Evolutionary conservation across 1,140 invertebrate genomes (phyloP).

Genomic region (Brachionus paranguensis): DNA sequence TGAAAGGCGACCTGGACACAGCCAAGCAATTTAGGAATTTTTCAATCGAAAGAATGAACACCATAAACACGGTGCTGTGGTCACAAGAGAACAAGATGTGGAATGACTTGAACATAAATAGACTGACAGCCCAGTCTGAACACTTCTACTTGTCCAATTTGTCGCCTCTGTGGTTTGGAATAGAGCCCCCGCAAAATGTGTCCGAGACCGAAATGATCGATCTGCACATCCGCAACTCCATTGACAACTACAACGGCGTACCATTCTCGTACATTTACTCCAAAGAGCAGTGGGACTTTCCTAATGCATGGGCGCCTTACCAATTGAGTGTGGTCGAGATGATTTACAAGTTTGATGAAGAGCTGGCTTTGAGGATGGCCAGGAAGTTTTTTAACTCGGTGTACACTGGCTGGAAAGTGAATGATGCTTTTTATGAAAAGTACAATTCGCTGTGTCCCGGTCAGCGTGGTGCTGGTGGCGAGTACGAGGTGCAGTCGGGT

Average conservation of each 20-base stretch:
- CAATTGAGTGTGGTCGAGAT: constrained; percentile 68
- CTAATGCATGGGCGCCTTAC: constrained; percentile 84
- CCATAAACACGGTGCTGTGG: constrained; percentile 72
- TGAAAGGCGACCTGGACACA: constrained; percentile 61
- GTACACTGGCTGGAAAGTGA: constrained; percentile 69
- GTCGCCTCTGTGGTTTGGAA: constrained; percentile 70
- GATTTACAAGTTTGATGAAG: constrained; percentile 63
- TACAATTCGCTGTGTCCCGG: constrained; percentile 67
- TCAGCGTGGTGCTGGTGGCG: constrained; percentile 73
- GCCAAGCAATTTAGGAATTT: constrained; percentile 62
- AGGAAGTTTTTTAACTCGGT: constrained; percentile 75
- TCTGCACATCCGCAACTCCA: not conserved
- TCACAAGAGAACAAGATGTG: constrained; percentile 75
- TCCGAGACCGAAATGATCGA: not conserved
- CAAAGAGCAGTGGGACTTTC: constrained; percentile 88
- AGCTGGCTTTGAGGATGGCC: constrained; percentile 67
- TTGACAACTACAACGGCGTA: constrained; percentile 61
- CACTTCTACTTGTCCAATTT: constrained; percentile 75
- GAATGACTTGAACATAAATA: constrained; percentile 74
- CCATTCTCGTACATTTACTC: constrained; percentile 73
- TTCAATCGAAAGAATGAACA: constrained; percentile 63
- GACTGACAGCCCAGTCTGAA: constrained; percentile 60
- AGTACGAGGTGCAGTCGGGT: constrained; percentile 78
- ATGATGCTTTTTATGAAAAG: constrained; percentile 78
- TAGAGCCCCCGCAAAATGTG: not conserved